Evolutionary conservation across 2,113 vertebrate species (phyloP).

Genomic region (Argyrosomus japonicus): DNA sequence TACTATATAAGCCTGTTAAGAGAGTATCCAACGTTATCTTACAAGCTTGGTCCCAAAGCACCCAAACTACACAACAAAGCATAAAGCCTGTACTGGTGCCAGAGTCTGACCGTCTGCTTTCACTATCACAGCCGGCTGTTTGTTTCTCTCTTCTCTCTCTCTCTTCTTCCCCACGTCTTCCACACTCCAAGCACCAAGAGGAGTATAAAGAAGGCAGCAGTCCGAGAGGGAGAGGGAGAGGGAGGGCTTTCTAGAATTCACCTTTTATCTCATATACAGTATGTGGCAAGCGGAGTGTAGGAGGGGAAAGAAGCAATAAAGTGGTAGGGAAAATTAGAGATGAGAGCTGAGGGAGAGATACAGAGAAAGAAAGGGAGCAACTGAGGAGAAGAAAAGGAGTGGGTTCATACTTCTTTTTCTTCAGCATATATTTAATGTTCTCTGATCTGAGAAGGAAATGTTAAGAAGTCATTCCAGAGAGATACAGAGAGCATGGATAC

Average conservation of each 20-base stretch:
- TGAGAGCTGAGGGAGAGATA: conserved; percentile 45
- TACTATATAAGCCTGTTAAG: conserved; percentile 67
- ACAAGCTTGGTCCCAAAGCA: conserved; percentile 58
- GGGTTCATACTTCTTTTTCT: conserved; percentile 39
- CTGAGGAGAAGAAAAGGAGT: conserved; percentile 37
- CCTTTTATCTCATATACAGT: conserved; percentile 66
- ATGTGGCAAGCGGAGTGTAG: conserved; percentile 45
- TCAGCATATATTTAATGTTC: conserved; percentile 60
- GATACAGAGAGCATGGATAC: conserved; percentile 69
- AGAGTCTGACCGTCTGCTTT: conserved; percentile 62
- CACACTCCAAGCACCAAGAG: conserved; percentile 43
- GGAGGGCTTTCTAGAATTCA: conserved; percentile 55
- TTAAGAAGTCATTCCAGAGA: conserved; percentile 85
- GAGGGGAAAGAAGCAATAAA: conserved; percentile 45
- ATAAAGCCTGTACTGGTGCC: conserved; percentile 44
- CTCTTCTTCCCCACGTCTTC: conserved; percentile 44
- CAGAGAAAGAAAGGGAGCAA: conserved; percentile 41
- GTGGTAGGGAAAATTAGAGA: conserved; percentile 52
- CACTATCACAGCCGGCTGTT: conserved; percentile 65
- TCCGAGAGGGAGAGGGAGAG: conserved; percentile 9
- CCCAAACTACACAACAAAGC: conserved; percentile 67
- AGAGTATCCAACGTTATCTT: conserved; percentile 52
- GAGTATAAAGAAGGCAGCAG: conserved; percentile 44
- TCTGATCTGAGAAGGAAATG: conserved; percentile 69
- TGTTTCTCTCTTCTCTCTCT: conserved; percentile 49